These are phyloP conservation scores for Dolichopus griseipennis DNA, from an alignment of 2,888 invertebrate genomes.

Conservation along the genomic window DNA sequence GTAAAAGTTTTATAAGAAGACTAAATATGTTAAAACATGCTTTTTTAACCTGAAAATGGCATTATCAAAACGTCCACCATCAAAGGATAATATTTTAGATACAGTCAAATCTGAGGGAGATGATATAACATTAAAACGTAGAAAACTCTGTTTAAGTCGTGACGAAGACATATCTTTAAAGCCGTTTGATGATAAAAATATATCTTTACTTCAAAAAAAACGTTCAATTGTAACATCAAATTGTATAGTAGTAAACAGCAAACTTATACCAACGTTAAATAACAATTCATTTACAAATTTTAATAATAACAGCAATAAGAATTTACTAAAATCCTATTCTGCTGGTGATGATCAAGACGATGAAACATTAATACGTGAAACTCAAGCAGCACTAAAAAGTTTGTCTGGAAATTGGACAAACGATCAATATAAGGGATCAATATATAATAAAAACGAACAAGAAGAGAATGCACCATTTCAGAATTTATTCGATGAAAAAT, in stretches of 20 bases:
- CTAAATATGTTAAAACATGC: conserved; percentile 23
- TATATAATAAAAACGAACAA: conserved; percentile 57
- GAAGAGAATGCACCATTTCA: conserved; percentile 75
- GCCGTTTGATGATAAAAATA: conserved; percentile 26
- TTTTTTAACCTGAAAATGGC: conserved; percentile 33
- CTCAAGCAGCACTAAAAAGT: conserved; percentile 77
- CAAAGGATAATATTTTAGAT: conserved; percentile 38
- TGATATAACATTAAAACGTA: conserved; percentile 39
- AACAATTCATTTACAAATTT: background rate
- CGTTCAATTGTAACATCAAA: conserved; percentile 27
- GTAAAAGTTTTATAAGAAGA: conserved; percentile 23
- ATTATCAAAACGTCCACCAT: conserved; percentile 41
- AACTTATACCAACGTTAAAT: conserved; percentile 12
- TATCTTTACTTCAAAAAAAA: conserved; percentile 37
- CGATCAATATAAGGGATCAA: conserved; percentile 55
- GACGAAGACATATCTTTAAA: conserved; percentile 33
- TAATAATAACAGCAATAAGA: conserved; percentile 17
- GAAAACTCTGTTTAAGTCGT: conserved; percentile 37
- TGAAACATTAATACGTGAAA: conserved; percentile 76
- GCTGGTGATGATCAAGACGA: conserved; percentile 57
- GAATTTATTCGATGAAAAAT: conserved; percentile 75
- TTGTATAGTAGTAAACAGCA: conserved; percentile 18
- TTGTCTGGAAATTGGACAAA: conserved; percentile 80
- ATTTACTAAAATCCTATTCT: conserved; percentile 25
- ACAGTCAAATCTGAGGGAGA: conserved; percentile 35